These are phyloP conservation scores for Crematogaster levior DNA, from an alignment of 2,888 invertebrate species.

Conservation along the genomic window DNA sequence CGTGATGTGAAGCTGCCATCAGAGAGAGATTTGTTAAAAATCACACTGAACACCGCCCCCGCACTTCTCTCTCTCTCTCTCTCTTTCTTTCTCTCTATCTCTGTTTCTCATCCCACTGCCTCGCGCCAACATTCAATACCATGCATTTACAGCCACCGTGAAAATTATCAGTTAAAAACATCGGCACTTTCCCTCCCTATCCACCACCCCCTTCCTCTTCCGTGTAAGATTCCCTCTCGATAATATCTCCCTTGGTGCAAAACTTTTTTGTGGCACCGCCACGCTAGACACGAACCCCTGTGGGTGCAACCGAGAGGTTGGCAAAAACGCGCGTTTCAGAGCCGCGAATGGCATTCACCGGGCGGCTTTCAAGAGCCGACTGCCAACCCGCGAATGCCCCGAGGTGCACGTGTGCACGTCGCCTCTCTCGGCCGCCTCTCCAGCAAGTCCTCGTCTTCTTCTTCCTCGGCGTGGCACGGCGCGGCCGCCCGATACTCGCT, in stretches of 20 bases:
- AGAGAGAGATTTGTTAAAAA: slow-evolving; percentile 29
- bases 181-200: background rate
- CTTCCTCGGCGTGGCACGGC: slow-evolving; percentile 26
- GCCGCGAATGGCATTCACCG: slow-evolving; percentile 73
- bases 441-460: slow-evolving; percentile 53
- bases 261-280: slow-evolving; percentile 47
- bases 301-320: slow-evolving; percentile 50
- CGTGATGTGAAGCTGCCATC: background rate
- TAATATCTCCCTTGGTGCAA: slow-evolving; percentile 12
- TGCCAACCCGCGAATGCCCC: slow-evolving; percentile 77
- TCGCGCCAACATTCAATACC: slow-evolving; percentile 24
- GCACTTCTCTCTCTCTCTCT: background rate
- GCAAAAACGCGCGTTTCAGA: slow-evolving; percentile 64
- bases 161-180: background rate
- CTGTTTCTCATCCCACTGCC: background rate
- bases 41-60: slow-evolving; percentile 20
- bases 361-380: slow-evolving; percentile 80
- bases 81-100: background rate
- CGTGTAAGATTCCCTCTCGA: background rate
- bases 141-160: background rate
- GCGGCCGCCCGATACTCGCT: no score
- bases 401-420: slow-evolving; percentile 79
- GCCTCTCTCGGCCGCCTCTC: slow-evolving; percentile 64
- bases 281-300: slow-evolving; percentile 23
- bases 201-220: background rate